Percentiles rank a stretch among this genome's conserved stretches.
Evolutionary conservation across 2,888 invertebrate genomes (phyloP).

Genomic region (Resseliella maxima): DNA sequence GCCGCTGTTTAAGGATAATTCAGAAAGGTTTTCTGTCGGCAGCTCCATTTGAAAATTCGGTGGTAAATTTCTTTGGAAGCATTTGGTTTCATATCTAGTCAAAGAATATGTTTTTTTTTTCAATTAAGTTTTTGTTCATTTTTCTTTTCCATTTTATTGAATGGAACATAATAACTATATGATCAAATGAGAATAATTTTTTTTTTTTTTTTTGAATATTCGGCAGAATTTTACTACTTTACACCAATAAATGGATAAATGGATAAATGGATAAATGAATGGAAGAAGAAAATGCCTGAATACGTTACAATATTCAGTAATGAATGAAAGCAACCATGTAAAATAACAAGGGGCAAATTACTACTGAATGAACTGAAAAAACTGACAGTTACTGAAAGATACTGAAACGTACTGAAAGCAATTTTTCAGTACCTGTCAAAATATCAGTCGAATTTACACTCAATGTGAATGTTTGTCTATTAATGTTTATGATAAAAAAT

Average conservation of each 20-base stretch:
- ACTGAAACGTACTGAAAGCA: no score
- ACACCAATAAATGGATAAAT: not conserved
- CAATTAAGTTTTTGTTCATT: not conserved
- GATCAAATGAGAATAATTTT: not conserved
- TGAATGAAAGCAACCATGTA: not conserved
- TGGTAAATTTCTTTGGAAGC: slow-evolving; percentile 54
- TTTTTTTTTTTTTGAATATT: not conserved
- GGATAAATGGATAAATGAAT: not conserved
- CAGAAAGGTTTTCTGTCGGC: slow-evolving; percentile 36
- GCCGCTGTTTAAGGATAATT: slow-evolving; percentile 44
- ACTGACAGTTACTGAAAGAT: no score
- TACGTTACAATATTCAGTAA: not conserved
- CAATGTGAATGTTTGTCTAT: no score
- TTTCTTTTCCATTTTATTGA: not conserved
- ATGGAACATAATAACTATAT: not conserved
- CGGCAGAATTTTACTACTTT: not conserved
- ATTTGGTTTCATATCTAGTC: slow-evolving; percentile 55
- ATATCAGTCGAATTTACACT: no score
- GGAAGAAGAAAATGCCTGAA: not conserved
- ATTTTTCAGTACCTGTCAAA: no score
- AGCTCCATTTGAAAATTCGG: slow-evolving; percentile 41
- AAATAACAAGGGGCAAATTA: not conserved
- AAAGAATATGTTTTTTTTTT: not conserved
- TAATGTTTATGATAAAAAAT: no score
- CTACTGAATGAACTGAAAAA: no score